Base-by-base conservation (phyloP, 2,113 vertebrate genomes). In the Prionailurus bengalensis region DNA sequence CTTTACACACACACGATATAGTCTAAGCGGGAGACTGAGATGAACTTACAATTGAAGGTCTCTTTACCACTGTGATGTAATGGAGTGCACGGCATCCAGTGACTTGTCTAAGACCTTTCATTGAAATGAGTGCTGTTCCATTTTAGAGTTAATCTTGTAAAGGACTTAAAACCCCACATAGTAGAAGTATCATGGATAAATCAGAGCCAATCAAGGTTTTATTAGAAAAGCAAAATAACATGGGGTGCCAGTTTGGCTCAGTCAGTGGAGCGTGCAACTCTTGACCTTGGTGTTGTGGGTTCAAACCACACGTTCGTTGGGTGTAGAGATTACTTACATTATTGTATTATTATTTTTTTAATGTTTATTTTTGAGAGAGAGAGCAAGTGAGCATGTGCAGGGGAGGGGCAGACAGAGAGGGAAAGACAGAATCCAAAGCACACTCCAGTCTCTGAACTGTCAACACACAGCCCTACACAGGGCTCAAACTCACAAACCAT, bases 61-160 rank as follows among this genome's bases (percentile, higher is more conserved):
- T 88, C 65, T 45, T 55, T 23, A 27, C 33, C 29, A 16, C 19
- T 71, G 23, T 68, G 23, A 91, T 84, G 29, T 61, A 58, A 19
- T 89, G 25, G 33, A 25, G 29, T 53, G 2, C 11, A 9, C 25
- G 63, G 31, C 53, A 45, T n/a, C 36, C 21, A 45, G 79, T 65
- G 45, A 94, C 85, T 76, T 70, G 6, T 82, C 51, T n/a, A 23
- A 89, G 68, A 17, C 53, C 23, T 93, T 85, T 45, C n/a, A 16
- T 39, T 27, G 45, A 61, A 65, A 39, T 71, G 53, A 45, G 11
- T 10, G 12, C n/a, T 90, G 25, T 16, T 93, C 55, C 36, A 55
- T 68, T 68, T 96, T 76, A 79, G 53, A 79, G 66, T 95, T 83
- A 76, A 83, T 91, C 68, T 29, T 12, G 61, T 51, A 61, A 89